Percentiles rank a stretch among this genome's conserved stretches.
phyloP scores from a whole-genome alignment of 2,888 invertebrate species.

The Mimumesa dahlbomi region DNA sequence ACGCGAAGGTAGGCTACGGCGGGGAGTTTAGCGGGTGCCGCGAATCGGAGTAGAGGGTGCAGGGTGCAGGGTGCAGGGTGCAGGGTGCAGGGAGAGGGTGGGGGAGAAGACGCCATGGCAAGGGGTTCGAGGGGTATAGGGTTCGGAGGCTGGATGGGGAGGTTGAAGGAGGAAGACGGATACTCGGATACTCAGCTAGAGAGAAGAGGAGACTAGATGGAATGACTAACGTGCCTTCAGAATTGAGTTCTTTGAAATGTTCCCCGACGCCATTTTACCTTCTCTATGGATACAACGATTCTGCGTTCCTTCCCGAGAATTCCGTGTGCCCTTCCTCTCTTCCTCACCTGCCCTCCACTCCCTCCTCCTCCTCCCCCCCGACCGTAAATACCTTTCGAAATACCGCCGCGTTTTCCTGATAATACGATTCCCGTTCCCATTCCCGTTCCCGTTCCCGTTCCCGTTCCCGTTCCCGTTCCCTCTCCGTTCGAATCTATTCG shows the following conservation, averaged over 20 bases:
- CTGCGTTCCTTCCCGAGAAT: slow-evolving; percentile 13
- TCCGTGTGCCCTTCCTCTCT: background rate
- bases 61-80: slow-evolving; percentile 22
- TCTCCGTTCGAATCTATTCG: background rate
- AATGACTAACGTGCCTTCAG: slow-evolving; percentile 56
- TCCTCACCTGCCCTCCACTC: background rate
- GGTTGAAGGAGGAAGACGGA: slow-evolving; percentile 1
- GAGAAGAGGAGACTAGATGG: slow-evolving; percentile 34
- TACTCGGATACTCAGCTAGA: background rate
- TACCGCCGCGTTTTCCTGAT: background rate
- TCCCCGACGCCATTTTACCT: slow-evolving; percentile 51
- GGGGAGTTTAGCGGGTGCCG: too few species aligned
- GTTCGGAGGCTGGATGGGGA: slow-evolving; percentile 1
- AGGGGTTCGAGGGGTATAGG: slow-evolving; percentile 1
- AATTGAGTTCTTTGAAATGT: slow-evolving; percentile 58
- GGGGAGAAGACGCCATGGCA: slow-evolving; percentile 2
- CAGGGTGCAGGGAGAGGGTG: slow-evolving; percentile 21
- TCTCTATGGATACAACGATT: slow-evolving; percentile 12
- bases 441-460: too few species aligned
- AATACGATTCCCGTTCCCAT: too few species aligned
- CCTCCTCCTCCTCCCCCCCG: background rate
- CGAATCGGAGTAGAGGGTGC: slow-evolving; percentile 17
- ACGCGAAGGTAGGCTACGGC: slow-evolving; percentile 10
- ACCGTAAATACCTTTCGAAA: slow-evolving; percentile 6
- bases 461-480: too few species aligned